These are phyloP conservation scores for Gouania willdenowi DNA, from an alignment of 2,797 vertebrate genomes.

Conservation along the genomic window DNA sequence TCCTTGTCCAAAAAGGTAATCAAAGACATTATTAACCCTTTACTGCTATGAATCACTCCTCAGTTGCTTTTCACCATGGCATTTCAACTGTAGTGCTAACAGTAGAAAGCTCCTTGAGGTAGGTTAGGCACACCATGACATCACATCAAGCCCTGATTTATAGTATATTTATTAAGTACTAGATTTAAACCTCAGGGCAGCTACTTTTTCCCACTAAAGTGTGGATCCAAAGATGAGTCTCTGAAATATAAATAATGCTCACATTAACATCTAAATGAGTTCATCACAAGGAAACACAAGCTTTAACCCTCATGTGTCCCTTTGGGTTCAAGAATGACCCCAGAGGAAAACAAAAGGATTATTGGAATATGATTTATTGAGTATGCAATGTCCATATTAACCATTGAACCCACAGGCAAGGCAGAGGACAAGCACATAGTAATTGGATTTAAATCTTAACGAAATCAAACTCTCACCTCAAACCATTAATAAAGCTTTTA, in stretches of 20 bases:
- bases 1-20: constrained; percentile 57
- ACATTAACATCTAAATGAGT: not conserved
- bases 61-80: constrained; percentile 18
- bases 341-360: too few species aligned
- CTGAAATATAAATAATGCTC: not conserved
- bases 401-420: too few species aligned
- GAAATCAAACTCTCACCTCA: too few species aligned
- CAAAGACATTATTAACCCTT: constrained; percentile 40
- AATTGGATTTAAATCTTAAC: too few species aligned
- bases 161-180: not conserved
- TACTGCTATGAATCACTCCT: constrained; percentile 16
- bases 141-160: not conserved
- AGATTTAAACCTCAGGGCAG: constrained; percentile 1
- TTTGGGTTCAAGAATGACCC: too few species aligned
- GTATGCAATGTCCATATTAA: too few species aligned
- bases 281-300: not conserved
- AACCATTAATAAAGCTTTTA: too few species aligned
- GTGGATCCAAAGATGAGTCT: not conserved
- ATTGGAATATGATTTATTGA: too few species aligned
- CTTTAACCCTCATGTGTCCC: too few species aligned
- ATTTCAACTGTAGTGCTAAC: not conserved
- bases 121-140: not conserved
- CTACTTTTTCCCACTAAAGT: not conserved
- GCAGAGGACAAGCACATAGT: too few species aligned
- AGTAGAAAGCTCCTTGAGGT: constrained; percentile 1